Percentiles rank a stretch among this genome's conserved stretches.
phyloP scores from a whole-genome alignment of 2,888 invertebrate species.

The Ophion ellenae region DNA sequence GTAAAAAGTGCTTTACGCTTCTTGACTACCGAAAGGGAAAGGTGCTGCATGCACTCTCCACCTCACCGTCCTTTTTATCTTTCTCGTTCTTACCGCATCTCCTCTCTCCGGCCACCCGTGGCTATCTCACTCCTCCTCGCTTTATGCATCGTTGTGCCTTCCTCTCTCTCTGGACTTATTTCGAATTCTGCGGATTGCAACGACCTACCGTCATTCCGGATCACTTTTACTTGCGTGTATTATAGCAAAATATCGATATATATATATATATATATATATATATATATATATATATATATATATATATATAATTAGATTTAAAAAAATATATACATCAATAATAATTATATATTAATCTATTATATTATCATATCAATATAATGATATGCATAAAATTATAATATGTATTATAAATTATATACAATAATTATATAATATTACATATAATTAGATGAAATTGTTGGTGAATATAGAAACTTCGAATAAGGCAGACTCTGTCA shows the following conservation, averaged over 20 bases:
- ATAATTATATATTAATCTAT: too few relatives aligned
- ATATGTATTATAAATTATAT: too few relatives aligned
- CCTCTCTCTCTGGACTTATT: neutral
- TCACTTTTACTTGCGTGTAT: conserved; percentile 40
- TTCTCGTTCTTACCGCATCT: conserved; percentile 18
- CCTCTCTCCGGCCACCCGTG: neutral
- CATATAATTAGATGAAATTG: too few relatives aligned
- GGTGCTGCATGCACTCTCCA: conserved; percentile 66
- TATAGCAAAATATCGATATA: neutral
- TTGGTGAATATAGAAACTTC: too few relatives aligned
- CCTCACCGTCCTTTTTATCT: conserved; percentile 11
- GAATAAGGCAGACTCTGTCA: too few relatives aligned
- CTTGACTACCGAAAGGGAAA: conserved; percentile 75
- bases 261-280: neutral
- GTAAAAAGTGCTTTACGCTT: conserved; percentile 74
- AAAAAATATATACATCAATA: too few relatives aligned
- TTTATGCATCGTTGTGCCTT: neutral
- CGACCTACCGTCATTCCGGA: conserved; percentile 48
- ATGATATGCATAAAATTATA: too few relatives aligned
- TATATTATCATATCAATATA: too few relatives aligned
- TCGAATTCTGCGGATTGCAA: neutral
- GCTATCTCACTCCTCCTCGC: conserved; percentile 2
- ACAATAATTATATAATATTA: too few relatives aligned
- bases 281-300: neutral
- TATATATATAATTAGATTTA: neutral